phyloP scores from a whole-genome alignment of 2,113 vertebrate genomes.

The Pseudopipra pipra region DNA sequence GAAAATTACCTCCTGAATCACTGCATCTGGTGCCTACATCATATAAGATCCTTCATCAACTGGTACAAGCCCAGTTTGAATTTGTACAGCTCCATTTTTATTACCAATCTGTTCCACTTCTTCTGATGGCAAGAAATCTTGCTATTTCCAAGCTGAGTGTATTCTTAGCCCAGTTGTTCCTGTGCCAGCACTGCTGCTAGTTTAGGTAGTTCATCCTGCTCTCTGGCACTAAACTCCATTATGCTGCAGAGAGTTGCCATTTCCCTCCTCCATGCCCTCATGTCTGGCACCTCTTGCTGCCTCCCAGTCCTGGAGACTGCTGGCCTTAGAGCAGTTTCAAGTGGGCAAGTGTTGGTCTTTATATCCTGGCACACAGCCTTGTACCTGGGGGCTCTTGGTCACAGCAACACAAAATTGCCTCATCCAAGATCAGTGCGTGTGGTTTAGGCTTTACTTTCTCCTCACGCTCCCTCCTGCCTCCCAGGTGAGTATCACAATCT shows the following conservation, averaged over 20 bases:
- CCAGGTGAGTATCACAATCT: not conserved
- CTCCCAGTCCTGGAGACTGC: not conserved
- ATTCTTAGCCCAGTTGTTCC: not conserved
- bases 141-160: accelerated
- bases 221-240: not conserved
- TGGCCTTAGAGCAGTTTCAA: not conserved
- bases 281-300: not conserved
- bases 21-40: not conserved
- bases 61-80: not conserved
- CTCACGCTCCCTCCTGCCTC: not conserved
- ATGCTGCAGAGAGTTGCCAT: not conserved
- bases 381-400: not conserved
- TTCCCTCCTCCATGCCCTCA: not conserved
- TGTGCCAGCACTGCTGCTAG: not conserved
- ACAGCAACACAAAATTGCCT: not conserved
- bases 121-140: not conserved
- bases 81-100: not conserved
- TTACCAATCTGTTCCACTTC: not conserved
- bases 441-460: not conserved
- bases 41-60: not conserved
- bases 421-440: not conserved
- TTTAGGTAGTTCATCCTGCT: not conserved
- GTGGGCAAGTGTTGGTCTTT: not conserved
- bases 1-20: not conserved
- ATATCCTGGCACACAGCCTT: not conserved